Conservation (phyloP, 23 tunicate genomes). For the Botrylloides violaceus region DNA sequence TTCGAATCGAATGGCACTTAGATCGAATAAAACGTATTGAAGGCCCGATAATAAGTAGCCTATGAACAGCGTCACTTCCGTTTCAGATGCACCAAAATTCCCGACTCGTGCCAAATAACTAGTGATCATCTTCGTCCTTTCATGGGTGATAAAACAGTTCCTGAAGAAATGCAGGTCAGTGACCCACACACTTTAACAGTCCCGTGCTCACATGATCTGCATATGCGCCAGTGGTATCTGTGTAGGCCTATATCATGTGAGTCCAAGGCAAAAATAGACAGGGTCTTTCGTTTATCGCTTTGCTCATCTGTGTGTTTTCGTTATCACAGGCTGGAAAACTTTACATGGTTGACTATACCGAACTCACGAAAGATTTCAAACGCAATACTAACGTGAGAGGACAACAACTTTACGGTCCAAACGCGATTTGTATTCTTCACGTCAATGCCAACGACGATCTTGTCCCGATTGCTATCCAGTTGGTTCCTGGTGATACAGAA, state of each 20-base stretch:
- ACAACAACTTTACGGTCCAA: slow-evolving; percentile 7
- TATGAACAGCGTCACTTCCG: too few relatives aligned
- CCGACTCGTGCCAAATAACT: slow-evolving; percentile 27
- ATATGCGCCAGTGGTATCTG: neutral
- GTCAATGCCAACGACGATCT: slow-evolving; percentile 26
- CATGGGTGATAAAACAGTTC: slow-evolving; percentile 13
- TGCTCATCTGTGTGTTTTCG: neutral
- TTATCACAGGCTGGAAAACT: slow-evolving; percentile 38
- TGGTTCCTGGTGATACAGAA: slow-evolving; percentile 34
- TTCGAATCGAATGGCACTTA: too few relatives aligned
- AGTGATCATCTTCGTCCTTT: slow-evolving; percentile 10
- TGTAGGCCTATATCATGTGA: neutral
- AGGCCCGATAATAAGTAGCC: too few relatives aligned
- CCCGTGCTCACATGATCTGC: neutral
- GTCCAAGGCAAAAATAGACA: too few relatives aligned
- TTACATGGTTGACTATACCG: slow-evolving; percentile 49
- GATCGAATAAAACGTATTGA: too few relatives aligned
- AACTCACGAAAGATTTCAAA: slow-evolving; percentile 8
- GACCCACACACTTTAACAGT: neutral
- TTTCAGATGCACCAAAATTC: slow-evolving; percentile 28
- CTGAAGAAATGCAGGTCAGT: slow-evolving; percentile 34
- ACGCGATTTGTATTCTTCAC: slow-evolving; percentile 35
- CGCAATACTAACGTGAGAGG: slow-evolving; percentile 8
- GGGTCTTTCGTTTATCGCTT: too few relatives aligned
- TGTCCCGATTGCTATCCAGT: slow-evolving; percentile 69